A percentile compares a stretch with the other conserved stretches of the same genome.
These are phyloP conservation scores for Tiliacea citrago DNA, from an alignment of 2,888 invertebrate species.

Conservation along the genomic window DNA sequence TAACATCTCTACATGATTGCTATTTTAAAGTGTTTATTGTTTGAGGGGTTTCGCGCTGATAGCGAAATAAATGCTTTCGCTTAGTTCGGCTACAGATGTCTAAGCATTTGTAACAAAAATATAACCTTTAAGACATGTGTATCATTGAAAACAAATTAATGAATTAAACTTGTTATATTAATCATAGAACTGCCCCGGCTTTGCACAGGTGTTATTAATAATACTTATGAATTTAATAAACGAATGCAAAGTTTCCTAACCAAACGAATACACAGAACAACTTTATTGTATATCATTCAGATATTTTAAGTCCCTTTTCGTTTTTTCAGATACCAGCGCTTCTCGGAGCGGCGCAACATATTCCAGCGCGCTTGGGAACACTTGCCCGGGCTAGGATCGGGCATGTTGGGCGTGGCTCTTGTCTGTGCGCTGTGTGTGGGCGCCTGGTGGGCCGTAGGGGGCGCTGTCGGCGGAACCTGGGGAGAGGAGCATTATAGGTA, in stretches of 20 bases:
- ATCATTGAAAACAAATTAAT: no score
- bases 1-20: no score
- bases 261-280: not conserved
- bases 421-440: constrained; percentile 82
- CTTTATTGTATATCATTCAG: not conserved
- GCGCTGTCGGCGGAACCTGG: constrained; percentile 84
- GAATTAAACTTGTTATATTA: no score
- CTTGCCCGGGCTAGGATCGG: constrained; percentile 77
- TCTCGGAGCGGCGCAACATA: constrained; percentile 78
- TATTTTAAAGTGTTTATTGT: no score
- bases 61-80: no score
- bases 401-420: constrained; percentile 79
- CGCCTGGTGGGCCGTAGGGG: constrained; percentile 87
- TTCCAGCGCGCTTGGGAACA: constrained; percentile 77
- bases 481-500: constrained; percentile 87
- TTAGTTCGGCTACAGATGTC: no score
- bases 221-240: not conserved
- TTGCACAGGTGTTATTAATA: not conserved
- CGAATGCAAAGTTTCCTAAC: not conserved
- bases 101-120: no score
- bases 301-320: not conserved
- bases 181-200: no score
- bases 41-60: no score
- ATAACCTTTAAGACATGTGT: no score
- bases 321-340: constrained; percentile 81